Evolutionary conservation across 2,797 vertebrate genomes (phyloP), one percentile per base, ranked within the genome.

Genomic region (Cyclura pinguis): DNA sequence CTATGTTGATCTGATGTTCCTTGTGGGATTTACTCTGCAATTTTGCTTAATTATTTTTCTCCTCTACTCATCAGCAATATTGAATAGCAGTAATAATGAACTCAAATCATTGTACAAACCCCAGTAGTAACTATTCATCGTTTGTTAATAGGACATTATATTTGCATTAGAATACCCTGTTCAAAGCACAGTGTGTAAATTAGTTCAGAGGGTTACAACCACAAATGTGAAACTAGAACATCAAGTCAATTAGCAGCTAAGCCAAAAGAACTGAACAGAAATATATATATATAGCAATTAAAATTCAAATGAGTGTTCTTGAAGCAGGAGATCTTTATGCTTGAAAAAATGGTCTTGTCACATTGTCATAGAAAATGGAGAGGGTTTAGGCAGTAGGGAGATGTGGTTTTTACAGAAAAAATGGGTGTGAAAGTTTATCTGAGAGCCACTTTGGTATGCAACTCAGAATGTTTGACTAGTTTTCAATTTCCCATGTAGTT

Each of bases 51-150:
- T 95, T 94, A 95, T 95, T 94, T 88, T 91, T 94, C 86, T 88
- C 88, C 91, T 89, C 50, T n/a, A 55, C 88, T 92, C 91, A 90
- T 93, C 93, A 88, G 88, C 93, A 88, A 90, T 94, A 93, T 69
- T 91, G 92, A 94, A 94, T 90, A 86, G 87, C 93, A 94, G 93
- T 90, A 96, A 95, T 95, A 96, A 96, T 95, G 94, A 96, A 94
- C 94, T 93, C 94, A 95, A 95, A 94, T 95, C 93, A 93, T 86
- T 91, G 92, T 89, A 95, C 92, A 95, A 94, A 94, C 93, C 89
- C 92, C 91, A 93, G 92, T 52, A 93, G 94, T 67, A 93, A 81
- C 88, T 69, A 91, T 78, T 91, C 90, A 85, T 89, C 88, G 85
- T 93, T 94, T 93, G 91, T 91, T 95, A 96, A 94, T 92, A 94